Base-by-base conservation (phyloP, 1,140 invertebrate species). In the Tetraneura akinire region DNA sequence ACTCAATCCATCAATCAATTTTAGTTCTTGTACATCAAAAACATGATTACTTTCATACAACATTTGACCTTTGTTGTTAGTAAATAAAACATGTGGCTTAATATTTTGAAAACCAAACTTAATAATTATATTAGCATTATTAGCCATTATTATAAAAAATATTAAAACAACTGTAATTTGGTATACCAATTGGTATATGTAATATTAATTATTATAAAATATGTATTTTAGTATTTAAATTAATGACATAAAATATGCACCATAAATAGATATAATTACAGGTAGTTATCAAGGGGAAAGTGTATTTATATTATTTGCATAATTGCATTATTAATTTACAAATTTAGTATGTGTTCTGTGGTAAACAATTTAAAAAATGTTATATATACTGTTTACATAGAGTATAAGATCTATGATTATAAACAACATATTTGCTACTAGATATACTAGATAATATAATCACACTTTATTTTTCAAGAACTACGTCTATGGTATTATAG, bases 11-110 rank as follows among this genome's bases (percentile, higher is more conserved):
- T 62, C 57, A 62, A 62, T 62, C 1, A 32, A 26, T 26, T 32
- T 62, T 26, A 62, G 26, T 62, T 62, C 57, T 8, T 62, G 57
- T 16, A 62, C 57, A 0, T 8, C 57, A 62, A 62, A 62, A 13
- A 62, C 26, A 62, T 62, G 57, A 62, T 62, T 62, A 62, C 57
- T 62, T 0, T 62, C 57, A 62, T 62, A 62, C 3, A 62, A 62
- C 13, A 62, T 29, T 62, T 29, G 14, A 62, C 26, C 57, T 8
- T 62, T 62, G 3, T 62, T 10, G 32, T 62, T 62, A 16, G 3
- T 62, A 9, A 16, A 62, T 2, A 18, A 62, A 62, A 62, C 29
- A 2, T 62, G 26, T 62, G 57, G 26, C 18, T 62, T 62, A 62
- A 62, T 62, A 62, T 3, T 62, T 62, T 62, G 57, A 32, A 62